A percentile compares a stretch with the other conserved stretches of the same genome.
These are phyloP conservation scores for Thrips palmi DNA, from an alignment of 1,140 invertebrate genomes.

Conservation along the genomic window DNA sequence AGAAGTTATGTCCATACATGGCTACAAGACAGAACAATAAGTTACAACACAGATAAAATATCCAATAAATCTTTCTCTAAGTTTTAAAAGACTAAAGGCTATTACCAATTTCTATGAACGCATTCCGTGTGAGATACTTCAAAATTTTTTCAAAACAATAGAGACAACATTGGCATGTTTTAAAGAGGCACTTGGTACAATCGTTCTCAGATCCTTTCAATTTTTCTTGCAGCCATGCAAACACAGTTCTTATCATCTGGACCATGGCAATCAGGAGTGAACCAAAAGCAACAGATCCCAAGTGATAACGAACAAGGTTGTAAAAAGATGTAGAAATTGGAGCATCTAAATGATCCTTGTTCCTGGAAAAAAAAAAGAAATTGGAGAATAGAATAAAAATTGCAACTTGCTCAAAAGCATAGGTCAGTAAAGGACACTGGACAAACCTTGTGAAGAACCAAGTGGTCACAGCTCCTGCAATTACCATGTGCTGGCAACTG, in stretches of 20 bases:
- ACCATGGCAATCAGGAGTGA: constrained; percentile 53
- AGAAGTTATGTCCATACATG: constrained; percentile 52
- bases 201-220: constrained; percentile 26
- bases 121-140: constrained; percentile 52
- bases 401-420: constrained; percentile 11
- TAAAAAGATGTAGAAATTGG: constrained; percentile 35
- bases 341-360: constrained; percentile 37
- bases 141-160: constrained; percentile 54
- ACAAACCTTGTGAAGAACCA: constrained; percentile 62
- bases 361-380: constrained; percentile 27
- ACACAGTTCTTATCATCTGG: constrained; percentile 39
- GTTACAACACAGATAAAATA: constrained; percentile 1
- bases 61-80: constrained; percentile 8
- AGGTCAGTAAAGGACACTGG: constrained; percentile 3
- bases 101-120: constrained; percentile 61
- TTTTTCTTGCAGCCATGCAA: constrained; percentile 21
- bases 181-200: constrained; percentile 23
- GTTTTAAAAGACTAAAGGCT: constrained; percentile 25
- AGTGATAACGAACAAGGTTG: constrained; percentile 44
- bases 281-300: constrained; percentile 60
- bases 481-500: constrained; percentile 57
- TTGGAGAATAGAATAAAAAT: constrained; percentile 10
- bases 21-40: constrained; percentile 27
- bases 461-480: constrained; percentile 49
- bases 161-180: constrained; percentile 53